Evolutionary conservation across 1,140 invertebrate genomes (phyloP), one percentile per base, ranked within the genome.

Genomic region (Heliconius congener): DNA sequence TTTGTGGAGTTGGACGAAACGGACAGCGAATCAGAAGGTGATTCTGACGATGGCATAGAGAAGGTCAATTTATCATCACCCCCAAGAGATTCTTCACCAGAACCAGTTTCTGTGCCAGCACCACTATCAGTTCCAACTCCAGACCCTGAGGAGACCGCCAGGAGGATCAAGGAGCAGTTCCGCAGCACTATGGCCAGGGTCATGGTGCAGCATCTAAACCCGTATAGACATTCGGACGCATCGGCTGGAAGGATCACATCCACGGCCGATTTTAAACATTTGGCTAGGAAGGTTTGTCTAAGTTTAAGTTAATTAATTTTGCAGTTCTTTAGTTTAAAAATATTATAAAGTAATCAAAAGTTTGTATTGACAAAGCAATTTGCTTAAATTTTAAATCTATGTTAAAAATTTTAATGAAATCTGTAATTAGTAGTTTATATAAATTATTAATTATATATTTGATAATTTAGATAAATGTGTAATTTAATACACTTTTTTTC

Each of bases 181-280:
- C 95, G 98, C 79, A 96, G 96, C 80, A 97, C 97, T 88, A 99
- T 99, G 96, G 98, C 98, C 11, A 96, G 96, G 70, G 97, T 97
- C 34, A 98, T 99, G 95, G 98, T 99, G 60, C 96, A 97, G 71
- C 97, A 97, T 90, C 95, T 99, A 42, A 98, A 99, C 95, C 98
- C 98, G 0, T 99, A 98, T 93, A 95, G 98, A 76, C 98, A 97
- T 88, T 83, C 87, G 1, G 90, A 85, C 74, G 99, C 98, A 88
- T 97, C 97, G 84, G 94, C 96, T 80, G 99, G 98, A 1, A 95
- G 97, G 83, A 99, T 99, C 83, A 97, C 96, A 0, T 97, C 96
- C 88, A 99, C 97, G 0, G 98, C 99, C 72, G 98, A 99, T 93
- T 99, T 99, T 93, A 99, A 99, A 92, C 98, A 99, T 95, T 95